phyloP scores from a whole-genome alignment of 1,140 invertebrate genomes.

The Gonioctena quinquepunctata region DNA sequence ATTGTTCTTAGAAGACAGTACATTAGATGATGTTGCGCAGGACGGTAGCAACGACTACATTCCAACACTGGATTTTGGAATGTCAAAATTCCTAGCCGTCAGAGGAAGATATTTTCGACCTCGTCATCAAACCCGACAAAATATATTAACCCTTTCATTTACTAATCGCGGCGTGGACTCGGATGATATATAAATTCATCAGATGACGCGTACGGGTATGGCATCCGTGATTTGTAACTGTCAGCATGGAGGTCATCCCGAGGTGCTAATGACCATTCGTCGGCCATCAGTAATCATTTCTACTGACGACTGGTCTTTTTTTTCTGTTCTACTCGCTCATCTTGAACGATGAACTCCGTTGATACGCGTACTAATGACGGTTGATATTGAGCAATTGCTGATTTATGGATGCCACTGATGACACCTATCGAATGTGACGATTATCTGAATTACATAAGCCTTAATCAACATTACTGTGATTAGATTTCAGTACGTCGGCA shows the following conservation, averaged over 20 bases:
- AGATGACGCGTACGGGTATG: neutral
- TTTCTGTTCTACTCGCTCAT: neutral
- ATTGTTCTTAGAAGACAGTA: no score
- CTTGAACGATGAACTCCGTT: neutral
- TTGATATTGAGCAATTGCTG: neutral
- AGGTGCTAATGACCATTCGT: conserved; percentile 8
- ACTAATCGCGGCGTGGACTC: neutral
- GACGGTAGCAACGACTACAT: no score
- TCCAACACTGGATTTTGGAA: no score
- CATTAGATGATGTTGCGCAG: no score
- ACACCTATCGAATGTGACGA: neutral
- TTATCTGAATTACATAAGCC: no score
- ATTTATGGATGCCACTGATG: neutral
- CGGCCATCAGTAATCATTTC: neutral
- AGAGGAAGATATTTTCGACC: no score
- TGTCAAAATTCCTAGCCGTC: no score
- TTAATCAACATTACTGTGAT: no score
- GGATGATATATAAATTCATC: conserved; percentile 13
- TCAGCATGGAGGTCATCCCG: conserved; percentile 4
- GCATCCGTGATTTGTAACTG: conserved; percentile 16
- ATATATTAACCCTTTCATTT: neutral
- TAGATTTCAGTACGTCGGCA: no score
- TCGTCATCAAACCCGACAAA: no score
- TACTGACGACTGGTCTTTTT: neutral
- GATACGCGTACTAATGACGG: neutral